Percentiles rank a stretch among this genome's conserved stretches.
phyloP scores from a whole-genome alignment of 1,140 invertebrate genomes.

The Drosophila punjabiensis region DNA sequence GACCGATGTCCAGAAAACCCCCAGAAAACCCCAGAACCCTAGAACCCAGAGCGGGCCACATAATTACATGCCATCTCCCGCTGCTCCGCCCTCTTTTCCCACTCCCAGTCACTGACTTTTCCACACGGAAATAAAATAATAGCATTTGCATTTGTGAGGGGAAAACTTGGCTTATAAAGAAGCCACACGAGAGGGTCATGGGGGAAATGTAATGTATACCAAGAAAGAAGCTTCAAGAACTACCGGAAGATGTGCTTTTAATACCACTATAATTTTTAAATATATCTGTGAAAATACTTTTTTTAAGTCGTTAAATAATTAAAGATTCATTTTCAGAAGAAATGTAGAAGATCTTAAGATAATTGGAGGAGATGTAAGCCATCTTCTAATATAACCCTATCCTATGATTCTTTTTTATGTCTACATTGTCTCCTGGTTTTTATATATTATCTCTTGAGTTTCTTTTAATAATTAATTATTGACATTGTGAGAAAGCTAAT shows the following conservation, averaged over 20 bases:
- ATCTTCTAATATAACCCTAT: too few relatives aligned
- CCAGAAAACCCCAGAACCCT: conserved; percentile 22
- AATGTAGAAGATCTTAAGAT: neutral
- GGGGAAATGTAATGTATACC: neutral
- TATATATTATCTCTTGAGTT: too few relatives aligned
- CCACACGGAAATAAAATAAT: conserved; percentile 24
- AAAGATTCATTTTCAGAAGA: too few relatives aligned
- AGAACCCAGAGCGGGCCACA: conserved; percentile 38
- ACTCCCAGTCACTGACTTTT: conserved; percentile 3
- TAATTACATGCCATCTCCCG: conserved; percentile 69
- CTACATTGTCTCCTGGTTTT: too few relatives aligned
- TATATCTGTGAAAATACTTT: neutral
- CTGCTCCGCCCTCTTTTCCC: conserved; percentile 37
- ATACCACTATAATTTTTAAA: neutral
- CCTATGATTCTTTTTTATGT: too few relatives aligned
- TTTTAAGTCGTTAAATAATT: too few relatives aligned
- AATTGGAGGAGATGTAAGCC: neutral
- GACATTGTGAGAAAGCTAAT: too few relatives aligned
- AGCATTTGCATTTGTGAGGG: neutral
- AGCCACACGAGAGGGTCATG: too few relatives aligned
- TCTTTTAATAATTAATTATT: too few relatives aligned
- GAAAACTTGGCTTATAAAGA: neutral
- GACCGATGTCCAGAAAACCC: conserved; percentile 57
- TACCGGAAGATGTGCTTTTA: too few relatives aligned
- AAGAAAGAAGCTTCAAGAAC: neutral